Conservation (phyloP, 2,888 invertebrate genomes). For the Pristionchus entomophagus region DNA sequence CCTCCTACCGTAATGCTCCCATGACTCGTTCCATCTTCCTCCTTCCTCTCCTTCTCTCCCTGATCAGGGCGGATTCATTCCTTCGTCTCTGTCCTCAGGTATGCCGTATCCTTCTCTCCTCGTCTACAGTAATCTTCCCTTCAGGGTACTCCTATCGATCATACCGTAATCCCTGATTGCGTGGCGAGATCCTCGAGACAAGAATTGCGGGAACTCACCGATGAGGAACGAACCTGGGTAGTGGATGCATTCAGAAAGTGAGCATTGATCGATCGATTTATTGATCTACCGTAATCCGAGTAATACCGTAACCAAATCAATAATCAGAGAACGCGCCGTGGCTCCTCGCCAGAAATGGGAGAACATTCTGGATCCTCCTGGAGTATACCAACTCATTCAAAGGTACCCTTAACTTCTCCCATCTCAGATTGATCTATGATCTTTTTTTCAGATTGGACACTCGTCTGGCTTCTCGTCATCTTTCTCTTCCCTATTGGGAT, state of each 20-base stretch:
- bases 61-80: conserved; percentile 6
- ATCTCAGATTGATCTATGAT: conserved; percentile 15
- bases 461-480: conserved; percentile 28
- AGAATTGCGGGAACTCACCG: conserved; percentile 29
- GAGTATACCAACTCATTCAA: conserved; percentile 41
- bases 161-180: conserved; percentile 26
- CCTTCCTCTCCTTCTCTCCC: neutral
- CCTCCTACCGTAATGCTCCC: conserved; percentile 22
- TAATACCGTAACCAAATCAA: neutral
- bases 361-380: conserved; percentile 46
- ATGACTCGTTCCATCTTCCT: neutral
- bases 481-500: conserved; percentile 47
- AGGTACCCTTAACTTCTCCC: neutral
- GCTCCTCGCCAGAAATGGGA: conserved; percentile 44
- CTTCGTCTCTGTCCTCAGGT: conserved; percentile 30
- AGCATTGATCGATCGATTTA: neutral
- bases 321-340: conserved; percentile 33
- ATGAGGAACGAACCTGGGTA: conserved; percentile 35
- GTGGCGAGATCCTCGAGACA: neutral
- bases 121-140: neutral
- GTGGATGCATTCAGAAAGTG: conserved; percentile 41
- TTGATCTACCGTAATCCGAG: neutral
- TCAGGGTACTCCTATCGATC: neutral
- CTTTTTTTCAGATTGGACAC: conserved; percentile 37
- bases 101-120: neutral